These are phyloP conservation scores for Sander vitreus DNA, from an alignment of 2,113 vertebrate species.

Conservation along the genomic window DNA sequence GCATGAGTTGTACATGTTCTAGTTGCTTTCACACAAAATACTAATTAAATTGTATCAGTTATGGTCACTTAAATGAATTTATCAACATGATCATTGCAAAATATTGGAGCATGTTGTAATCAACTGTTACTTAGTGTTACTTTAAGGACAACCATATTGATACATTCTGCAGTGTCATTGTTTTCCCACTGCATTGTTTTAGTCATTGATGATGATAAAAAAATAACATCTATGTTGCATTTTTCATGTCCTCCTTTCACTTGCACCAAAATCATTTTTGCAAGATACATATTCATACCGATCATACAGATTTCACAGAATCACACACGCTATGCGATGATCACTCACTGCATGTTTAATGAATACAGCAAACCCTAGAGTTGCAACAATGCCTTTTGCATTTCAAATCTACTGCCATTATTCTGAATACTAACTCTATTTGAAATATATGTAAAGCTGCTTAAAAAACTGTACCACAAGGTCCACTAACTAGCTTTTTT, in stretches of 20 bases:
- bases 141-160: not conserved
- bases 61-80: not conserved
- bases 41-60: too few relatives aligned
- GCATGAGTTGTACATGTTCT: not conserved
- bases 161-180: not conserved
- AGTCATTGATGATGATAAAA: not conserved
- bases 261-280: not conserved
- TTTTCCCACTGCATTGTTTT: not conserved
- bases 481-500: not conserved
- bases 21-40: not conserved
- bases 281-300: not conserved
- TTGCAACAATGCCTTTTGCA: not conserved
- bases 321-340: not conserved
- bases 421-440: not conserved
- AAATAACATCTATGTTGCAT: too few relatives aligned
- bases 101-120: not conserved
- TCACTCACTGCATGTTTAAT: not conserved
- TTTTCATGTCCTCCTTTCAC: not conserved
- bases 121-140: not conserved
- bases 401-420: not conserved
- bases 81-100: not conserved
- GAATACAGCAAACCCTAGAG: not conserved
- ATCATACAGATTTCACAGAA: not conserved
- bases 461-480: not conserved
- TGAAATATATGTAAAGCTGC: not conserved